Conservation (phyloP, 2,888 invertebrate genomes). For the Trichopria drosophilae region DNA sequence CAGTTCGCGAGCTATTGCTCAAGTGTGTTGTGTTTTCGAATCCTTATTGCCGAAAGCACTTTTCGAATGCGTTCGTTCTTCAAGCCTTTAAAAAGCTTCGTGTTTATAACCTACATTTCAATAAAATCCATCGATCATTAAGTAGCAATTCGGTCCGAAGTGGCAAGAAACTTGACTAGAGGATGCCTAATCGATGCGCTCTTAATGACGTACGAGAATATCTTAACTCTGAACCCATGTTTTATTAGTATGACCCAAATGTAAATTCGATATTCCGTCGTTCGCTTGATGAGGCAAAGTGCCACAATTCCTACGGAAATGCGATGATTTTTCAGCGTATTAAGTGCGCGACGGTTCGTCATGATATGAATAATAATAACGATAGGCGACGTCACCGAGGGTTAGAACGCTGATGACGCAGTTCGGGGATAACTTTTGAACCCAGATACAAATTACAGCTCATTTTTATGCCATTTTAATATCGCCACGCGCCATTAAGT, state of each 20-base stretch:
- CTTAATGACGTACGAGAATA: too few species aligned
- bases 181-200: too few species aligned
- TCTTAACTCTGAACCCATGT: too few species aligned
- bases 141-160: too few species aligned
- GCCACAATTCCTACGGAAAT: constrained; percentile 48
- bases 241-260: too few species aligned
- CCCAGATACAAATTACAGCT: constrained; percentile 58
- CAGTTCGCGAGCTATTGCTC: constrained; percentile 38
- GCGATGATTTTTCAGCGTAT: constrained; percentile 52
- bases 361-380: constrained; percentile 56
- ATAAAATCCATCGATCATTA: too few species aligned
- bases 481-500: constrained; percentile 58
- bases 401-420: constrained; percentile 39
- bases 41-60: too few species aligned
- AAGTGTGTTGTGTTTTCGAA: constrained; percentile 29
- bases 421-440: constrained; percentile 49
- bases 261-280: too few species aligned
- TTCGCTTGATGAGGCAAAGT: constrained; percentile 22
- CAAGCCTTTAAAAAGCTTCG: too few species aligned
- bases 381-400: constrained; percentile 40
- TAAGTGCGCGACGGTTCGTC: constrained; percentile 49
- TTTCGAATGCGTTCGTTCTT: too few species aligned
- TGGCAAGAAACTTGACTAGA: too few species aligned
- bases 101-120: too few species aligned
- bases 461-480: constrained; percentile 60